Evolutionary conservation across 2,113 vertebrate genomes (phyloP).

Genomic region (Macquaria australasica): DNA sequence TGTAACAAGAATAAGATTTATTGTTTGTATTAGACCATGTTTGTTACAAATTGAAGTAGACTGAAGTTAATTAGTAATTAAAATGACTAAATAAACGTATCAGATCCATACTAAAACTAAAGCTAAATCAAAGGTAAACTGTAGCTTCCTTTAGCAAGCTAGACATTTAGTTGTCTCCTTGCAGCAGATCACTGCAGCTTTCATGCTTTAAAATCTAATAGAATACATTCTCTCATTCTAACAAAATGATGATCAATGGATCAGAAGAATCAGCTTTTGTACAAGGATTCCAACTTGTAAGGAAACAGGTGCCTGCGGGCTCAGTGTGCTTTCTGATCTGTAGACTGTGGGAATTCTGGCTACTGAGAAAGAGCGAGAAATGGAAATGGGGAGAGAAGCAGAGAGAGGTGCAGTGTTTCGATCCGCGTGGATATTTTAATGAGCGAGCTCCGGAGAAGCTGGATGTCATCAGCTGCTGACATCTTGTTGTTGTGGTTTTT

Average conservation of each 20-base stretch:
- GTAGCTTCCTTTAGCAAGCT: background rate
- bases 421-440: constrained; percentile 61
- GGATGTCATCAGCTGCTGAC: constrained; percentile 50
- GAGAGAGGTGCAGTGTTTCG: constrained; percentile 25
- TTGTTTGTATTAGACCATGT: background rate
- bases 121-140: background rate
- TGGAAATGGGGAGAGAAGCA: background rate
- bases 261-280: constrained; percentile 13
- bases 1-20: background rate
- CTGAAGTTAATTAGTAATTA: background rate
- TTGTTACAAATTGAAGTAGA: background rate
- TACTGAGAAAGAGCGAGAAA: background rate
- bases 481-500: constrained; percentile 50
- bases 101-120: background rate
- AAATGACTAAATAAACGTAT: background rate
- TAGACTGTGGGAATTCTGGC: constrained; percentile 34
- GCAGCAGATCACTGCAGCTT: background rate
- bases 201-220: background rate
- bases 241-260: constrained; percentile 49
- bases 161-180: background rate
- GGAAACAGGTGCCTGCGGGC: constrained; percentile 33
- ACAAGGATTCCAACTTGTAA: constrained; percentile 1
- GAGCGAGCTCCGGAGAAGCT: constrained; percentile 45
- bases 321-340: constrained; percentile 17
- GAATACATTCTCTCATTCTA: constrained; percentile 5